Percentiles rank a stretch among this genome's conserved stretches.
Conservation (phyloP, 2,888 invertebrate species). For the Globia sparganii region DNA sequence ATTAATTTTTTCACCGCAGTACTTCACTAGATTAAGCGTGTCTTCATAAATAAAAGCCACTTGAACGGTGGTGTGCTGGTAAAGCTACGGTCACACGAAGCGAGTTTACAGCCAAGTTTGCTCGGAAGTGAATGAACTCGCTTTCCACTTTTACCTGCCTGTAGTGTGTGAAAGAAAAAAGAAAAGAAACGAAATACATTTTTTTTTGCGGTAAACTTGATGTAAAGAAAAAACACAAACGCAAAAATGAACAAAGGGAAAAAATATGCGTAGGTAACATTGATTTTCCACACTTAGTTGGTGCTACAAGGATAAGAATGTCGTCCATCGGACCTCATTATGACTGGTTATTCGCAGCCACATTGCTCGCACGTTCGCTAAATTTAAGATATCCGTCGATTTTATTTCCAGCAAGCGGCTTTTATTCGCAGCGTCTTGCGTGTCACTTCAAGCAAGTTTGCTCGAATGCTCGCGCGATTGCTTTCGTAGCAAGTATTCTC, state of each 20-base stretch:
- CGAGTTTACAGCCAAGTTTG: background rate
- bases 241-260: background rate
- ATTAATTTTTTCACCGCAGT: slow-evolving; percentile 65
- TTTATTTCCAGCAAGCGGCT: background rate
- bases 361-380: background rate
- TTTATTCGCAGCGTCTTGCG: background rate
- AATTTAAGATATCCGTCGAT: background rate
- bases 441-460: background rate
- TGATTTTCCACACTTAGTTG: no score
- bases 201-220: background rate
- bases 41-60: slow-evolving; percentile 85
- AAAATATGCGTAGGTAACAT: background rate
- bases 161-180: background rate
- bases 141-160: background rate
- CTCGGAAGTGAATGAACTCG: background rate
- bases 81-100: slow-evolving; percentile 36
- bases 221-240: background rate
- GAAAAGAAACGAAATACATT: background rate
- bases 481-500: background rate
- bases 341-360: background rate
- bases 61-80: slow-evolving; percentile 73
- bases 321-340: background rate
- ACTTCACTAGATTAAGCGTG: slow-evolving; percentile 79
- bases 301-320: no score
- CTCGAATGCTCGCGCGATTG: background rate